phyloP scores from a whole-genome alignment of 1,140 invertebrate genomes.

The Nephotettix cincticeps region DNA sequence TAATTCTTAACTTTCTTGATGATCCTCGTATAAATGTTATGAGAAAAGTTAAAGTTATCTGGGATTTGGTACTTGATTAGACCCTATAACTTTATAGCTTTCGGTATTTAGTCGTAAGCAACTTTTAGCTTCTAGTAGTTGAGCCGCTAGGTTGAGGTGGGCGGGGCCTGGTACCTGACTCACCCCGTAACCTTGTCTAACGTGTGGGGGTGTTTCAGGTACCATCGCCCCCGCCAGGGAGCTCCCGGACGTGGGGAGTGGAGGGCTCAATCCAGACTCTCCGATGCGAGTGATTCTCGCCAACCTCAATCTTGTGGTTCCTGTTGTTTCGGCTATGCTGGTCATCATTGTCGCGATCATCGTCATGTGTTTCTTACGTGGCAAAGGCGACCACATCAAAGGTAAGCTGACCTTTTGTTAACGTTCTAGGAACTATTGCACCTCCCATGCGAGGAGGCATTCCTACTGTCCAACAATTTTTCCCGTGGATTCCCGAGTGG shows the following conservation, averaged over 20 bases:
- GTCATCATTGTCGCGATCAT: conserved; percentile 90
- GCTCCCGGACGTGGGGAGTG: conserved; percentile 62
- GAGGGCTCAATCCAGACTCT: conserved; percentile 61
- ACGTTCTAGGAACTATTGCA: conserved; percentile 69
- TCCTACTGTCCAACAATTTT: conserved; percentile 57
- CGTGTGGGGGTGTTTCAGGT: conserved; percentile 66
- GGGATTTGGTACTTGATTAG: no score
- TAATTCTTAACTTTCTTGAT: no score
- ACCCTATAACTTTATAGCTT: no score
- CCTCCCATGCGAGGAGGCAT: conserved; percentile 64
- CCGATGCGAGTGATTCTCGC: conserved; percentile 79
- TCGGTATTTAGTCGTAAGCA: no score
- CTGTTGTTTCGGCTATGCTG: conserved; percentile 86
- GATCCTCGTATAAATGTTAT: no score
- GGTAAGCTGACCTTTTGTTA: conserved; percentile 54
- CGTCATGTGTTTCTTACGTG: conserved; percentile 84
- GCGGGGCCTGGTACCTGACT: conserved; percentile 15
- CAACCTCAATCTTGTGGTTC: conserved; percentile 91
- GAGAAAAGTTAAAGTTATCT: no score
- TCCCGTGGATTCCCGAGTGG: conserved; percentile 82
- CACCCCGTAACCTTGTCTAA: conserved; percentile 1
- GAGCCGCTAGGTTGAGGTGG: background rate
- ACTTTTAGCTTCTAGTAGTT: no score
- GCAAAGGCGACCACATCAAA: conserved; percentile 79
- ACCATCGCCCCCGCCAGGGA: conserved; percentile 90